Percentiles rank a stretch among this genome's conserved stretches.
These are phyloP conservation scores for Andrena chrysosceles DNA, from an alignment of 2,888 invertebrate species.

Conservation along the genomic window DNA sequence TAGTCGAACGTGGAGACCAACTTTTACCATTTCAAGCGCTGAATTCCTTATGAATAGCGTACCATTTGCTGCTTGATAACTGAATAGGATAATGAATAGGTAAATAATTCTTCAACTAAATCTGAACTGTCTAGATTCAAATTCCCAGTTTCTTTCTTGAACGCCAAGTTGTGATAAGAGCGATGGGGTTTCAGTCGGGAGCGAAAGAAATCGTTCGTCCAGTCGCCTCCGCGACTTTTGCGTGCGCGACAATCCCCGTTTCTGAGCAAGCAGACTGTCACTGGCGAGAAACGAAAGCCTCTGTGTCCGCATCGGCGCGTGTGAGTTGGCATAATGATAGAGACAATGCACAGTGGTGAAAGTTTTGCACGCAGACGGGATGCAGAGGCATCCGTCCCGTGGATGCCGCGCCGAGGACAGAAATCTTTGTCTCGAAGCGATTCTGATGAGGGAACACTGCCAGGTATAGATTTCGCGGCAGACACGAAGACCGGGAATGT, in stretches of 20 bases:
- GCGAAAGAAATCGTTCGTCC: conserved; percentile 12
- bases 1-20: conserved; percentile 7
- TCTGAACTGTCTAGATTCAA: no score
- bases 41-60: neutral
- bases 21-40: neutral
- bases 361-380: conserved; percentile 67
- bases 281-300: conserved; percentile 61
- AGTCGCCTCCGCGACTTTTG: neutral
- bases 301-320: conserved; percentile 34
- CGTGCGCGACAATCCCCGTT: neutral
- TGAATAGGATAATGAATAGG: no score
- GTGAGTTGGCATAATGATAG: conserved; percentile 67
- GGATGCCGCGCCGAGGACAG: conserved; percentile 49
- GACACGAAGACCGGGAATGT: neutral
- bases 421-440: conserved; percentile 34
- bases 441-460: neutral
- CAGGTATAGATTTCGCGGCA: neutral
- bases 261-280: conserved; percentile 49
- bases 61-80: neutral
- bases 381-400: conserved; percentile 52
- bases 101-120: neutral
- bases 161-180: neutral
- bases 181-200: neutral
- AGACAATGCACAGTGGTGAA: conserved; percentile 75
- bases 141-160: neutral